Conservation (phyloP, 2,113 vertebrate genomes). For the Hippocampus abdominalis region DNA sequence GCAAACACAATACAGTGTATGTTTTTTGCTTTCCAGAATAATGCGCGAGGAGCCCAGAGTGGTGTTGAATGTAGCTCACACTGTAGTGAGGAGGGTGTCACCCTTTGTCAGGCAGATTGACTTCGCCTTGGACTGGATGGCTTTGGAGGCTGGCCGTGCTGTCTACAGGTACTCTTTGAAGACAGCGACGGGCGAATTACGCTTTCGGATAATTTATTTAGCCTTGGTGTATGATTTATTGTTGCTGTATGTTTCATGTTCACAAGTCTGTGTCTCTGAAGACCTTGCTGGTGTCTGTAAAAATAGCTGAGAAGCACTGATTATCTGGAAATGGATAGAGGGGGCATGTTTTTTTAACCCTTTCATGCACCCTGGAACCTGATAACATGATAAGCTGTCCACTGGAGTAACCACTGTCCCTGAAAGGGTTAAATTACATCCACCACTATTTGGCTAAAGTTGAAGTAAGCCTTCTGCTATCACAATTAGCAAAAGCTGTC, state of each 20-base stretch:
- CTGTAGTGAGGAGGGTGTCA: slow-evolving; percentile 85
- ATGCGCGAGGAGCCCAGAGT: slow-evolving; percentile 86
- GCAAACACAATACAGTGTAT: background rate
- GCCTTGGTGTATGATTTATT: background rate
- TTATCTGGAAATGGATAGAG: background rate
- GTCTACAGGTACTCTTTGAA: slow-evolving; percentile 81
- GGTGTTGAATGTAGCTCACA: slow-evolving; percentile 87
- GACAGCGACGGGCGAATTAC: background rate
- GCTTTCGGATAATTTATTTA: background rate
- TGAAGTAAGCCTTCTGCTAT: too few relatives aligned
- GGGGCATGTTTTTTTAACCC: background rate
- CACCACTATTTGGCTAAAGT: too few relatives aligned
- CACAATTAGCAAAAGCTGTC: too few relatives aligned
- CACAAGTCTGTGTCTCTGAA: background rate
- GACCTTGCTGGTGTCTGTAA: background rate
- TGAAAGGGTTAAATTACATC: background rate
- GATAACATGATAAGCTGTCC: too few relatives aligned
- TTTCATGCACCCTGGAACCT: too few relatives aligned
- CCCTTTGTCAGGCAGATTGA: slow-evolving; percentile 91
- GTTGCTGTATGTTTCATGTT: background rate
- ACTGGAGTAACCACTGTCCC: too few relatives aligned
- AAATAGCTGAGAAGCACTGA: background rate
- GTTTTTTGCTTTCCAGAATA: slow-evolving; percentile 72
- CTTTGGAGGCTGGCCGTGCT: slow-evolving; percentile 87
- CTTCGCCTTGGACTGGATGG: slow-evolving; percentile 97